Evolutionary conservation across 2,113 vertebrate species (phyloP).

Genomic region (Centropus bengalensis): DNA sequence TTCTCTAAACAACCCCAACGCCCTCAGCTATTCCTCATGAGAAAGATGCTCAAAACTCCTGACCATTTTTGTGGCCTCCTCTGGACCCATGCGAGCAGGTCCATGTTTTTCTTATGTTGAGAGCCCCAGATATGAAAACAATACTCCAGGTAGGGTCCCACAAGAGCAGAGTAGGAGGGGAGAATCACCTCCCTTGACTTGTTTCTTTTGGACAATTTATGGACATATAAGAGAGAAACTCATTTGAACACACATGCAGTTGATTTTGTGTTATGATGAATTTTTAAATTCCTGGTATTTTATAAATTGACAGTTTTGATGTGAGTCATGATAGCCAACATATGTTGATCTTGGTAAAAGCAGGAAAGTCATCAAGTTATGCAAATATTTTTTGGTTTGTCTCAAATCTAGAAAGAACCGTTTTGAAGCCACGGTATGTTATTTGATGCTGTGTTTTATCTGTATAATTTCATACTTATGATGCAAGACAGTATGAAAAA

Average conservation of each 20-base stretch:
- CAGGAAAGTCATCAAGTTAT: not conserved
- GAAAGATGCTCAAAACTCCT: fast-evolving
- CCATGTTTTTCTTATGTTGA: fast-evolving
- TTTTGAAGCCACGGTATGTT: not conserved
- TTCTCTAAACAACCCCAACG: not conserved
- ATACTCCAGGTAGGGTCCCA: not conserved
- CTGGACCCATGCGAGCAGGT: fast-evolving
- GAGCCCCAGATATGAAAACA: not conserved
- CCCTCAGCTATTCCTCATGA: not conserved
- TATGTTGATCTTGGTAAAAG: not conserved
- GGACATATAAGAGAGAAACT: not conserved
- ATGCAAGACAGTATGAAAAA: not conserved
- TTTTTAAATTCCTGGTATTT: not conserved
- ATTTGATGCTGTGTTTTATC: not conserved
- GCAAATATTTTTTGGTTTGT: not conserved
- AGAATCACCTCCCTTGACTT: fast-evolving
- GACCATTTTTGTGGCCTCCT: not conserved
- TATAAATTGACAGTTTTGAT: not conserved
- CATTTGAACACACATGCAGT: not conserved
- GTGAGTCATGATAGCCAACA: not conserved
- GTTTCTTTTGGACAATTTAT: not conserved
- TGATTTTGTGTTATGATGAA: not conserved
- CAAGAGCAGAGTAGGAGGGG: fast-evolving
- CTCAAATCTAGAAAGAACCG: not conserved
- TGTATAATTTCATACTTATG: not conserved